These are phyloP conservation scores for Poecilus cupreus DNA, from an alignment of 2,888 invertebrate species.

Conservation along the genomic window DNA sequence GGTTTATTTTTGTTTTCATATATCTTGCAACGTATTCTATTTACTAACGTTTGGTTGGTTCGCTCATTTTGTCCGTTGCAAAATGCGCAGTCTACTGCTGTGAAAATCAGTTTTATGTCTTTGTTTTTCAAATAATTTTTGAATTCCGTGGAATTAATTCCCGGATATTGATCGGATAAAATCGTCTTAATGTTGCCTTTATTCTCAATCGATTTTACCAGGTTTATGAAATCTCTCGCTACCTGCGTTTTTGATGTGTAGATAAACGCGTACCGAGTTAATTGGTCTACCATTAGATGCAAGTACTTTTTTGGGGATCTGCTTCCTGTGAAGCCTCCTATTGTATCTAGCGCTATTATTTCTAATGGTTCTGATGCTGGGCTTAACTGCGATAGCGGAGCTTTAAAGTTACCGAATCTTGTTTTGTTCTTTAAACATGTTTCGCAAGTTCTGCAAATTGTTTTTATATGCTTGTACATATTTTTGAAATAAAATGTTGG, in stretches of 20 bases:
- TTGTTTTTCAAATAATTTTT: no score
- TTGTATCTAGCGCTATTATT: no score
- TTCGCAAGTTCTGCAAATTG: conserved; percentile 50
- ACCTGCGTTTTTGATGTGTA: conserved; percentile 59
- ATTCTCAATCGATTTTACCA: conserved; percentile 61
- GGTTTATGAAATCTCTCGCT: no score
- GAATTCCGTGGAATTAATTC: conserved; percentile 63
- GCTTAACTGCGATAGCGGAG: no score
- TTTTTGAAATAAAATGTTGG: conserved; percentile 53
- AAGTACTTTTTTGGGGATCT: conserved; percentile 66
- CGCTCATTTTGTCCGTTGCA: conserved; percentile 63
- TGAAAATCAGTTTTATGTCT: conserved; percentile 62
- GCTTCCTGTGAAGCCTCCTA: no score
- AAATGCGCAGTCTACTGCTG: conserved; percentile 62
- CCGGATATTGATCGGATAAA: conserved; percentile 64
- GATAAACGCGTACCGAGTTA: conserved; percentile 59
- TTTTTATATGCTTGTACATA: conserved; percentile 61
- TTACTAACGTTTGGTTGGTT: conserved; percentile 62
- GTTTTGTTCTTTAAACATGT: no score
- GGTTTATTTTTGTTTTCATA: no score
- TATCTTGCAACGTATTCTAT: conserved; percentile 62
- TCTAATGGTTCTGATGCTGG: no score
- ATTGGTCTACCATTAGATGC: conserved; percentile 61
- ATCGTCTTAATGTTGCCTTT: conserved; percentile 61
- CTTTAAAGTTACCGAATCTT: no score